Evolutionary conservation across 1,140 invertebrate species (phyloP), one percentile per base, ranked within the genome.

Genomic region (Heliconius eleuchia): DNA sequence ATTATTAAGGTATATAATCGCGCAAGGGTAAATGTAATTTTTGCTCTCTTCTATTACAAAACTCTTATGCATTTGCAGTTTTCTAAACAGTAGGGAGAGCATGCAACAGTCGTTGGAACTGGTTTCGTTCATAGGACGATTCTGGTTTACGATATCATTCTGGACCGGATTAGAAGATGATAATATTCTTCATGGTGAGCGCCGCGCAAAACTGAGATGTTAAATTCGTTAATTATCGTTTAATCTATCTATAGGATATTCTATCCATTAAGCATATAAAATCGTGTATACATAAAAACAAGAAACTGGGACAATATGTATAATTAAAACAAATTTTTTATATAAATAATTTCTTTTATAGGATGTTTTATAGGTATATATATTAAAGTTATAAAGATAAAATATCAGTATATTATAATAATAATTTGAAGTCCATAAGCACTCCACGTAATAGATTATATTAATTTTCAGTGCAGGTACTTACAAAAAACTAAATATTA

Each of bases 81-180:
- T 92, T 89, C 88, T 93, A 79, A 75, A 70, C 85, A 84, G 80
- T 82, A 87, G 86, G 87, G 77, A 81, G 86, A 88, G 87, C 89
- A 83, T 91, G 89, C 87, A 85, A 89, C 89, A 84, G 88, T 85
- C 85, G 85, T 83, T 83, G 77, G 84, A 92, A 92, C 92, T 71
- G 88, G 92, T 93, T 93, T 90, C 80, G 83, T 85, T 88, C 87
- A 91, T 83, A 82, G 86, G 85, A 89, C 86, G 86, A 88, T 89
- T 92, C 92, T 93, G 89, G 89, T 91, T 93, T 90, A 91, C 88
- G 89, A 93, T 92, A 92, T 91, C 86, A 87, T 85, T 83, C 84
- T 81, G 81, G 90, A 93, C 91, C 89, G 90, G 91, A 93, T 93
- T 93, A 92, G 88, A 84, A 86, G 87, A 87, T 85, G 90, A 91